Conservation (phyloP, 1,140 invertebrate species). For the Lamellibrachia luymesi region DNA sequence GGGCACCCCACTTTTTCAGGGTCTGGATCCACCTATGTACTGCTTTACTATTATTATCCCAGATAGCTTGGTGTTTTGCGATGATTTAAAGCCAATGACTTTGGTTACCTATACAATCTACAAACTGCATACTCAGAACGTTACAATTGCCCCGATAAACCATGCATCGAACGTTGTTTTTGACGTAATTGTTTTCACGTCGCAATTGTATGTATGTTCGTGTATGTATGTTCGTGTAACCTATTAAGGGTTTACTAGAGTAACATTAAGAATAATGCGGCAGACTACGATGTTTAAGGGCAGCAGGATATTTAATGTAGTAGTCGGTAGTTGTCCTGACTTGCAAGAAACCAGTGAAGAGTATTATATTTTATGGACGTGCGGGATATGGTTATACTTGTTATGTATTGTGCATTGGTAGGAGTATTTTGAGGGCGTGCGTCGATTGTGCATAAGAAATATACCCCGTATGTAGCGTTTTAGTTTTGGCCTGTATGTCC, state of each 20-base stretch:
- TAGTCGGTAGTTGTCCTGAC: neutral
- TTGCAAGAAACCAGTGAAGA: neutral
- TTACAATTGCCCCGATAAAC: neutral
- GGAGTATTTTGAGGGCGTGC: neutral
- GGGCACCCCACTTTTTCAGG: no score
- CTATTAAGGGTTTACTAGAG: no score
- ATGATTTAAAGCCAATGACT: neutral
- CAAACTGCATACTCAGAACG: neutral
- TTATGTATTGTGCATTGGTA: neutral
- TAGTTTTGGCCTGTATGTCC: neutral
- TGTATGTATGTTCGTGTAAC: no score
- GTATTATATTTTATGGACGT: neutral
- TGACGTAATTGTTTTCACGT: no score
- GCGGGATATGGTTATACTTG: neutral
- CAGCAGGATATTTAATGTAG: neutral
- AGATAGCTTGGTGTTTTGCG: neutral
- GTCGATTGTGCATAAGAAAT: neutral
- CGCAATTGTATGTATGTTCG: no score
- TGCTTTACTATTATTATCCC: neutral
- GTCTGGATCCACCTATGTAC: no score
- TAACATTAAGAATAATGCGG: no score
- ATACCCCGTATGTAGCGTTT: neutral
- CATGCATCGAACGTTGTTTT: neutral
- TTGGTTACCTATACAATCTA: neutral
- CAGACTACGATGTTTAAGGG: neutral